phyloP scores from a whole-genome alignment of 2,113 vertebrate species.

The Alces alces region DNA sequence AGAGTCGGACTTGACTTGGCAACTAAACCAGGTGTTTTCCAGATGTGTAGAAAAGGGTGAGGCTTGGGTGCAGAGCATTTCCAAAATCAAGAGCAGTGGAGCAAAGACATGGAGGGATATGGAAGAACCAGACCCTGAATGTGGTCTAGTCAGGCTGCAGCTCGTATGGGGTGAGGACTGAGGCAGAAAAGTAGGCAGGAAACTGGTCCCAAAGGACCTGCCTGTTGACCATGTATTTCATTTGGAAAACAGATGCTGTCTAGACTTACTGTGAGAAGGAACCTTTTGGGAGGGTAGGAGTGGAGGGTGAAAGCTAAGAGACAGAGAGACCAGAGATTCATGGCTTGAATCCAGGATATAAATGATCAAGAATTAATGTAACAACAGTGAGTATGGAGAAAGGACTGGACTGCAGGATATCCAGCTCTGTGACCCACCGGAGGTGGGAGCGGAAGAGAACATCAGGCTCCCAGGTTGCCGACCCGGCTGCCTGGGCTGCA shows the following conservation, averaged over 20 bases:
- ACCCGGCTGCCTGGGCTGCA: fast-evolving
- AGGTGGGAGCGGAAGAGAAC: neutral
- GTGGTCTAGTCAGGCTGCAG: neutral
- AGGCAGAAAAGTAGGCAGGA: neutral
- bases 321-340: neutral
- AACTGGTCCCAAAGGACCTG: neutral
- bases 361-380: neutral
- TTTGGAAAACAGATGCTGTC: neutral
- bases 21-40: neutral
- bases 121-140: neutral
- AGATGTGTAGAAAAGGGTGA: neutral
- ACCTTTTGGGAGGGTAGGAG: neutral
- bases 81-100: neutral
- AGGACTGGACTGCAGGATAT: neutral
- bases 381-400: neutral
- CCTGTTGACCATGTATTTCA: neutral
- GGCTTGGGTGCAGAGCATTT: neutral
- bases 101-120: neutral
- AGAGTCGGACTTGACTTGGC: neutral
- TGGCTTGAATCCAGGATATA: neutral
- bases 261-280: neutral
- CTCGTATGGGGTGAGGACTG: too few relatives aligned
- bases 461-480: neutral
- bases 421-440: neutral
- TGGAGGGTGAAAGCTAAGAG: neutral